These are phyloP conservation scores for Trichonephila inaurata DNA, from an alignment of 1,140 invertebrate species.

Conservation along the genomic window DNA sequence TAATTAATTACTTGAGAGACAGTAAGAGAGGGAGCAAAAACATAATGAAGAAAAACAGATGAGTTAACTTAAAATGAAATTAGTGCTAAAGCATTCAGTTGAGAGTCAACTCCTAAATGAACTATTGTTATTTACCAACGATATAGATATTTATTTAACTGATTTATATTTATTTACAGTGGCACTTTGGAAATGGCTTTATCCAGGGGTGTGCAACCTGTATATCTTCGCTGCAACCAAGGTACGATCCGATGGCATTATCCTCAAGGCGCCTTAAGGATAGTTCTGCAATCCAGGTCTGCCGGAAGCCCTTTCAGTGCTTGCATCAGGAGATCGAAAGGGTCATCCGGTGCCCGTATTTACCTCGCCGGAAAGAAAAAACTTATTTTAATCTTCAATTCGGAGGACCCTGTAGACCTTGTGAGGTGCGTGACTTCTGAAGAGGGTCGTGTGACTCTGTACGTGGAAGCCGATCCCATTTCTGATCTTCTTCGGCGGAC, in stretches of 20 bases:
- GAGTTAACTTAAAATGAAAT: no score
- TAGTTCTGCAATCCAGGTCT: conserved; percentile 83
- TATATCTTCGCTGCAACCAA: conserved; percentile 88
- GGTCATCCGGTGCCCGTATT: conserved; percentile 83
- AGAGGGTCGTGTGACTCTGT: conserved; percentile 86
- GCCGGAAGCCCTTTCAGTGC: conserved; percentile 85
- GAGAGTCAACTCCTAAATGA: no score
- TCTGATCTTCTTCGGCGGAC: conserved; percentile 81
- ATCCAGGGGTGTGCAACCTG: conserved; percentile 86
- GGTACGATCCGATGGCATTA: conserved; percentile 88
- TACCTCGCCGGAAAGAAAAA: conserved; percentile 86
- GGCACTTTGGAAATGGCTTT: conserved; percentile 63
- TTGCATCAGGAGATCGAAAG: conserved; percentile 84
- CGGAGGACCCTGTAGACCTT: conserved; percentile 78
- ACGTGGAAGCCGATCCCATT: conserved; percentile 85
- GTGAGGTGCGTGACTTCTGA: conserved; percentile 85
- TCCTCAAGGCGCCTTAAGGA: conserved; percentile 87
- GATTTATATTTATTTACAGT: not conserved
- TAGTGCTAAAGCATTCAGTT: no score
- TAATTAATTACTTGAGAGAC: no score
- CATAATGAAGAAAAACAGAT: no score
- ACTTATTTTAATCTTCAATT: conserved; percentile 84
- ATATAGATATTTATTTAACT: no score
- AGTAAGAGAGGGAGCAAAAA: no score
- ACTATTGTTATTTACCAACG: no score